Conservation (phyloP, 2,888 invertebrate genomes). For the Drosophila emarginata region DNA sequence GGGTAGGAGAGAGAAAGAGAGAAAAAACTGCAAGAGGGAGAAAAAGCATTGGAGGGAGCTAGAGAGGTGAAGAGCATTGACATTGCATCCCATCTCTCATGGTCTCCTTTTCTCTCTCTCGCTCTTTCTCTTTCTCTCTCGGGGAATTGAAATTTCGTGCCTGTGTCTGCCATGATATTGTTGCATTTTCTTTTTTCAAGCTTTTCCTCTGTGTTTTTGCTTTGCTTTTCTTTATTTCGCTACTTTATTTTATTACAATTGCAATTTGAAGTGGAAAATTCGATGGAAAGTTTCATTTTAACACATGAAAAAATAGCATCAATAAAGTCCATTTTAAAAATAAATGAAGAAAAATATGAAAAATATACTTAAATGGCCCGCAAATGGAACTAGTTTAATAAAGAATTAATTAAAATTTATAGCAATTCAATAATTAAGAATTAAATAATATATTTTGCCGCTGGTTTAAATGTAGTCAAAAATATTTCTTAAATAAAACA, state of each 20-base stretch:
- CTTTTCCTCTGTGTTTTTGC: constrained; percentile 10
- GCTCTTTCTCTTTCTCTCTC: constrained; percentile 20
- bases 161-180: constrained; percentile 35
- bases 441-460: no score
- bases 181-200: constrained; percentile 3
- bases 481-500: no score
- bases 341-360: not conserved
- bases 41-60: constrained; percentile 22
- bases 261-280: constrained; percentile 72
- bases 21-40: not conserved
- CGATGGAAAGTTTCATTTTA: not conserved
- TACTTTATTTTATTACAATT: constrained; percentile 22
- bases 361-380: not conserved
- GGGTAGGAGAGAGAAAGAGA: constrained; percentile 1
- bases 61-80: constrained; percentile 34
- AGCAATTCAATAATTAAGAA: no score
- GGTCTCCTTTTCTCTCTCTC: constrained; percentile 3
- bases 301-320: not conserved
- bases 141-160: constrained; percentile 54
- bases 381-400: not conserved
- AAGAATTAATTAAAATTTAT: no score
- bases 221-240: constrained; percentile 26
- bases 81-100: constrained; percentile 10
- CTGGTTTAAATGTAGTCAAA: no score
- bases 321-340: not conserved